phyloP scores from a whole-genome alignment of 2,888 invertebrate genomes.

The Clivina fossor region DNA sequence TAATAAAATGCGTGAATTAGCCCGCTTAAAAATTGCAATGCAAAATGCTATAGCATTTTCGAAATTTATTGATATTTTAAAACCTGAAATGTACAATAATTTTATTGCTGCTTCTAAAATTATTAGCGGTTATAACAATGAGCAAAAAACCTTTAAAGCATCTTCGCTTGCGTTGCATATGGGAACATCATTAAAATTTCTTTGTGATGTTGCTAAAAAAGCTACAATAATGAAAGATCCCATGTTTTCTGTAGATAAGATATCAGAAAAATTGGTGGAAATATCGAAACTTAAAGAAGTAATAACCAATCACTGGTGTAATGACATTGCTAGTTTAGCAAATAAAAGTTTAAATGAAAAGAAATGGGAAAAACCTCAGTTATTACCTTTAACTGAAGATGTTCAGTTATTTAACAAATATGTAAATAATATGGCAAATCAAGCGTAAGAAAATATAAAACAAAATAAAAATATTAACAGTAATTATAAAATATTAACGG shows the following conservation, averaged over 20 bases:
- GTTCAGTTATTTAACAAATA: conserved; percentile 32
- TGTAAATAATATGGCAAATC: conserved; percentile 6
- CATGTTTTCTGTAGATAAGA: too few species aligned
- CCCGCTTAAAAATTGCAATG: conserved; percentile 33
- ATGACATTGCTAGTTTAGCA: conserved; percentile 41
- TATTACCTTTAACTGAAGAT: conserved; percentile 39
- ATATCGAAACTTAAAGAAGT: conserved; percentile 18
- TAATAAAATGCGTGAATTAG: conserved; percentile 40
- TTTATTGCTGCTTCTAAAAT: conserved; percentile 32
- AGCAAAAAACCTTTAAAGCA: conserved; percentile 14
- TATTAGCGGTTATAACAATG: conserved; percentile 24
- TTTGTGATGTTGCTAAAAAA: conserved; percentile 29
- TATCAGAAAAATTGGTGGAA: too few species aligned
- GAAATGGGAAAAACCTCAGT: conserved; percentile 37
- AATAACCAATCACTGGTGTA: conserved; percentile 40
- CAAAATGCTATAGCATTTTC: conserved; percentile 5
- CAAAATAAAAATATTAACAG: not conserved
- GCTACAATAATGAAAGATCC: too few species aligned
- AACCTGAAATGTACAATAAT: conserved; percentile 29
- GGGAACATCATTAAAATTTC: conserved; percentile 32
- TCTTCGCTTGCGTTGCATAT: conserved; percentile 25
- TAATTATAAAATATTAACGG: conserved; percentile 30
- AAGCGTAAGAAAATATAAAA: conserved; percentile 20
- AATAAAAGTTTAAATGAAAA: conserved; percentile 40
- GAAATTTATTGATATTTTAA: conserved; percentile 20